Evolutionary conservation across 1,140 invertebrate species (phyloP).

Genomic region (Thalassaphorura encarpata): DNA sequence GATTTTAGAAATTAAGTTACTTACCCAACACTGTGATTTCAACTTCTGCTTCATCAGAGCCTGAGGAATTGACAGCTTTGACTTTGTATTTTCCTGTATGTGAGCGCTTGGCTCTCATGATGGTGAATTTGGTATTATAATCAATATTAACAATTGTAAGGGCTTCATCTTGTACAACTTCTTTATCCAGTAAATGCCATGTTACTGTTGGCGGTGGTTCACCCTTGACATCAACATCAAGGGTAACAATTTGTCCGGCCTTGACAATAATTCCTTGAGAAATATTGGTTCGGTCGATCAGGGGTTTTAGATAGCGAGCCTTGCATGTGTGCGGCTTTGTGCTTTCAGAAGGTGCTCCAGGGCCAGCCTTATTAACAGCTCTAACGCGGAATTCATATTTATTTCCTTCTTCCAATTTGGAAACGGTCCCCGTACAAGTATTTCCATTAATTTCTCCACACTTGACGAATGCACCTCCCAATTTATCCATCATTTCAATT

Average conservation of each 20-base stretch:
- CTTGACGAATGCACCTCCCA: slow-evolving; percentile 51
- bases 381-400: slow-evolving; percentile 90
- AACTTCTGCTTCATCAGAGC: slow-evolving; percentile 85
- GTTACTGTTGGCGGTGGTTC: slow-evolving; percentile 85
- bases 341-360: slow-evolving; percentile 86
- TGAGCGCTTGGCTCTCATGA: slow-evolving; percentile 63
- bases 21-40: slow-evolving; percentile 76
- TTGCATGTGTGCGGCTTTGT: slow-evolving; percentile 93
- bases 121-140: slow-evolving; percentile 81
- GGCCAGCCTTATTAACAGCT: slow-evolving; percentile 92
- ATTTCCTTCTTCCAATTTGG: slow-evolving; percentile 83
- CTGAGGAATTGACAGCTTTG: slow-evolving; percentile 83
- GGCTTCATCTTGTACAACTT: slow-evolving; percentile 53
- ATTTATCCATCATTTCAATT: slow-evolving; percentile 75
- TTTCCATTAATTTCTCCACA: slow-evolving; percentile 68
- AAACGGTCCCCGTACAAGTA: slow-evolving; percentile 67
- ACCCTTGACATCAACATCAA: slow-evolving; percentile 86
- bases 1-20: too few species aligned
- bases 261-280: slow-evolving; percentile 74
- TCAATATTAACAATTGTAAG: slow-evolving; percentile 73
- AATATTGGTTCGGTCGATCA: slow-evolving; percentile 76
- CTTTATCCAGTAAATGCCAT: slow-evolving; percentile 76
- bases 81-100: slow-evolving; percentile 89
- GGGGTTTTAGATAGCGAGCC: slow-evolving; percentile 81
- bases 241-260: slow-evolving; percentile 75